These are phyloP conservation scores for Malurus elegans DNA, from an alignment of 2,113 vertebrate genomes.

Conservation along the genomic window DNA sequence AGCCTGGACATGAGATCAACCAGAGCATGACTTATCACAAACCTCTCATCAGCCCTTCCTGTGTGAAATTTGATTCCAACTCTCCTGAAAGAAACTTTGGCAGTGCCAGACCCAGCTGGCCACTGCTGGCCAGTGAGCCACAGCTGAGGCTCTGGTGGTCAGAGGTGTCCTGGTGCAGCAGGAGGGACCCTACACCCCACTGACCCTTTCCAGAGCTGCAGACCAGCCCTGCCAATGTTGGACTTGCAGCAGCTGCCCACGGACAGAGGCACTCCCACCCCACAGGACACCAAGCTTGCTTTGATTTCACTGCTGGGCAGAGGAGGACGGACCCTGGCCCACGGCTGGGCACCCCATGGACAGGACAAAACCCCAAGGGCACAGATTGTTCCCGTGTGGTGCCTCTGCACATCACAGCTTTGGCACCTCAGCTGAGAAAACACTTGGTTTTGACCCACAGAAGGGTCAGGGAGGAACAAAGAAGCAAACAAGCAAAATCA, in stretches of 20 bases:
- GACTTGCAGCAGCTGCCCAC: background rate
- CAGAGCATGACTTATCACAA: background rate
- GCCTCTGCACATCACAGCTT: background rate
- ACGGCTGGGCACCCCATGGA: background rate
- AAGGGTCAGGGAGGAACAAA: background rate
- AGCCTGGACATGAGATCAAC: background rate
- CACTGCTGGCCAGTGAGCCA: background rate
- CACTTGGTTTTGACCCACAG: background rate
- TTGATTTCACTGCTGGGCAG: background rate
- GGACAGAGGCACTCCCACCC: background rate
- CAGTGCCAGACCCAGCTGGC: background rate
- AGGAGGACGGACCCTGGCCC: background rate
- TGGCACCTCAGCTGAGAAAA: background rate
- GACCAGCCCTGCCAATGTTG: background rate
- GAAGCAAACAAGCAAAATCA: background rate
- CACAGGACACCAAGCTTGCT: rapidly evolving
- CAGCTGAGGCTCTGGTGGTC: background rate
- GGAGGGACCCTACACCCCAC: background rate
- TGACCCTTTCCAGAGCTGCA: background rate
- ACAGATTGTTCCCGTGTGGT: background rate
- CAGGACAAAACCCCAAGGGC: background rate
- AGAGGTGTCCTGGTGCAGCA: background rate
- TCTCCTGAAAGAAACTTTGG: background rate
- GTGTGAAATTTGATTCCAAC: background rate
- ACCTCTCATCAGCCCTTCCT: background rate